phyloP scores from a whole-genome alignment of 1,140 invertebrate genomes.

The Drosophila bocki region DNA sequence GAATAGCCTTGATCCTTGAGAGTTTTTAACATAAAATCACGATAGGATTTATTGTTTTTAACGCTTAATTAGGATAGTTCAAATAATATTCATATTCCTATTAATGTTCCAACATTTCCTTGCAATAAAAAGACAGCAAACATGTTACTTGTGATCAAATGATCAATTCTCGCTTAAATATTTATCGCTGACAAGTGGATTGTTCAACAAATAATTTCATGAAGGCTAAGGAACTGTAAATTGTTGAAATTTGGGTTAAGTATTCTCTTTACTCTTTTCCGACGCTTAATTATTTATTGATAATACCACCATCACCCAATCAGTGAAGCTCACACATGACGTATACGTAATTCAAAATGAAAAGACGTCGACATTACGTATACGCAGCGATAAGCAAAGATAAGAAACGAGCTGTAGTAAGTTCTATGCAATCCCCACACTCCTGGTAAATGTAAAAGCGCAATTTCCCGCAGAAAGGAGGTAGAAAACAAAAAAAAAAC shows the following conservation, averaged over 20 bases:
- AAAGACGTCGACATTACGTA: slow-evolving; percentile 64
- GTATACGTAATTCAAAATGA: slow-evolving; percentile 56
- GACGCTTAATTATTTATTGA: slow-evolving; percentile 31
- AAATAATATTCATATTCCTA: background rate
- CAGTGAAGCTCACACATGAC: slow-evolving; percentile 44
- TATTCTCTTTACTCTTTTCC: slow-evolving; percentile 22
- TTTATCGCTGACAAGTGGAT: slow-evolving; percentile 3
- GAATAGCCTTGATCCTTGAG: background rate
- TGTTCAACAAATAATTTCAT: slow-evolving; percentile 13
- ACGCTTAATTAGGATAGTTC: background rate
- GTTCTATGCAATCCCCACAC: slow-evolving; percentile 37
- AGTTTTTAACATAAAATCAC: background rate
- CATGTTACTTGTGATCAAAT: background rate
- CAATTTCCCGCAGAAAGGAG: slow-evolving; percentile 27
- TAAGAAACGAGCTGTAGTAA: slow-evolving; percentile 17
- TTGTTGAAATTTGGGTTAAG: slow-evolving; percentile 31
- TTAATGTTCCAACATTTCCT: too few relatives aligned
- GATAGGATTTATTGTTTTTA: background rate
- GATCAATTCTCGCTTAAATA: background rate
- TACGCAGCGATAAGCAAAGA: slow-evolving; percentile 61
- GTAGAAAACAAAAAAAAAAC: background rate
- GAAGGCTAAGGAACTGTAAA: slow-evolving; percentile 6
- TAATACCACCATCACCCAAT: slow-evolving; percentile 12
- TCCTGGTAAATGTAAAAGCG: slow-evolving; percentile 40
- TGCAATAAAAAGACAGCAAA: background rate